A percentile compares a stretch with the other conserved stretches of the same genome.
Evolutionary conservation across 1,140 invertebrate genomes (phyloP).

Genomic region (Trichogramma pretiosum): DNA sequence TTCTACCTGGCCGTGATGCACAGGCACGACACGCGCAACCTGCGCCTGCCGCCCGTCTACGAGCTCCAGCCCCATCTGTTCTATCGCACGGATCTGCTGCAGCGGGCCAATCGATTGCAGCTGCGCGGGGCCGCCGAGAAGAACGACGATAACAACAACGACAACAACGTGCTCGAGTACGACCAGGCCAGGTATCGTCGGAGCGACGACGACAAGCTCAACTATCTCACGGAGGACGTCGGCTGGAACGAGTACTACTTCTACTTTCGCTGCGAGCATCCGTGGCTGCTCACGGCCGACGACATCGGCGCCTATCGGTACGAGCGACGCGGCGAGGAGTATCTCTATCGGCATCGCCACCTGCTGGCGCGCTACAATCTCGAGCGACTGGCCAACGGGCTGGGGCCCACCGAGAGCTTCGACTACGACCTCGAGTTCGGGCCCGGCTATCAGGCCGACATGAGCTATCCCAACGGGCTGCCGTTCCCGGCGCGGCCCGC

Average conservation of each 20-base stretch:
- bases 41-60: slow-evolving; percentile 53
- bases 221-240: slow-evolving; percentile 62
- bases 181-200: slow-evolving; percentile 46
- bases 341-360: slow-evolving; percentile 32
- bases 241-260: slow-evolving; percentile 59
- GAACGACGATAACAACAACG: slow-evolving; percentile 27
- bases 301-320: slow-evolving; percentile 26
- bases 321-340: slow-evolving; percentile 28
- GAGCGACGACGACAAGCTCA: slow-evolving; percentile 45
- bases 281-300: slow-evolving; percentile 43
- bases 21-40: slow-evolving; percentile 48
- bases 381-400: slow-evolving; percentile 30
- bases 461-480: slow-evolving; percentile 29
- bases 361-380: slow-evolving; percentile 33
- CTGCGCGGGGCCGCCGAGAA: slow-evolving; percentile 31
- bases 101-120: too few relatives aligned
- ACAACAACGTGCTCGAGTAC: slow-evolving; percentile 42
- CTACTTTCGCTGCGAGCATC: slow-evolving; percentile 43
- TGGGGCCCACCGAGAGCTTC: slow-evolving; percentile 30
- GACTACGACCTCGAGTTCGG: slow-evolving; percentile 29
- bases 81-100: slow-evolving; percentile 41
- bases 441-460: slow-evolving; percentile 29
- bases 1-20: slow-evolving; percentile 52
- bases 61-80: slow-evolving; percentile 57
- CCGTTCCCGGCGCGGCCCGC: slow-evolving; percentile 26